phyloP scores from a whole-genome alignment of 1,140 invertebrate species.

The Fopius arisanus region DNA sequence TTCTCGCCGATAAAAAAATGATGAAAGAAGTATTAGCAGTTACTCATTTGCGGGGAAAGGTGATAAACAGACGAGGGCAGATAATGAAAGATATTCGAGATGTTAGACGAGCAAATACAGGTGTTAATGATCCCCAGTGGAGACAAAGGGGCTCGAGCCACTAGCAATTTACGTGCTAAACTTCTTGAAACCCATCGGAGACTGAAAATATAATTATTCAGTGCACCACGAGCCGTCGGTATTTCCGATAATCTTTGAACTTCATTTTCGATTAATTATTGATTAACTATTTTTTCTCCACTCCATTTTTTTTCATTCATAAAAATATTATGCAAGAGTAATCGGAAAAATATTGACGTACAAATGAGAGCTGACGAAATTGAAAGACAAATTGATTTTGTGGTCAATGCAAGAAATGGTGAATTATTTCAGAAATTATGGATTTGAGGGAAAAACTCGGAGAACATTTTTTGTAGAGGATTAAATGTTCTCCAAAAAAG shows the following conservation, averaged over 20 bases:
- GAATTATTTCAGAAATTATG: too few species aligned
- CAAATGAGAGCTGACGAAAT: too few species aligned
- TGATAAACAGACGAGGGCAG: too few species aligned
- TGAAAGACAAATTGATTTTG: too few species aligned
- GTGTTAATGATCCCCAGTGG: background rate
- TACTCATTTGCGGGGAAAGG: too few species aligned
- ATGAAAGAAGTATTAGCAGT: too few species aligned
- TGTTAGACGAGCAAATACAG: background rate
- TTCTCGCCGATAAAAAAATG: too few species aligned
- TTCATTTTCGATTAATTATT: background rate
- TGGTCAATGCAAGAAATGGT: too few species aligned
- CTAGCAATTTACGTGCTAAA: background rate
- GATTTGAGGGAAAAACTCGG: too few species aligned
- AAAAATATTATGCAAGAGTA: background rate
- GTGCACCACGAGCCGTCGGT: background rate
- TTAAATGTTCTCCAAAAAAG: too few species aligned
- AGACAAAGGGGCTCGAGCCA: background rate
- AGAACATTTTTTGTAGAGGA: too few species aligned
- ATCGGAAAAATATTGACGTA: background rate
- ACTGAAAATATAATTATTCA: background rate
- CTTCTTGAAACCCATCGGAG: background rate
- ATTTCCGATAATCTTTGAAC: background rate
- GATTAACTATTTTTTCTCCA: background rate
- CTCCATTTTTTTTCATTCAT: background rate
- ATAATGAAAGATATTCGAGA: background rate